Evolutionary conservation across 2,797 vertebrate species (phyloP).

Genomic region (Echiichthys vipera): DNA sequence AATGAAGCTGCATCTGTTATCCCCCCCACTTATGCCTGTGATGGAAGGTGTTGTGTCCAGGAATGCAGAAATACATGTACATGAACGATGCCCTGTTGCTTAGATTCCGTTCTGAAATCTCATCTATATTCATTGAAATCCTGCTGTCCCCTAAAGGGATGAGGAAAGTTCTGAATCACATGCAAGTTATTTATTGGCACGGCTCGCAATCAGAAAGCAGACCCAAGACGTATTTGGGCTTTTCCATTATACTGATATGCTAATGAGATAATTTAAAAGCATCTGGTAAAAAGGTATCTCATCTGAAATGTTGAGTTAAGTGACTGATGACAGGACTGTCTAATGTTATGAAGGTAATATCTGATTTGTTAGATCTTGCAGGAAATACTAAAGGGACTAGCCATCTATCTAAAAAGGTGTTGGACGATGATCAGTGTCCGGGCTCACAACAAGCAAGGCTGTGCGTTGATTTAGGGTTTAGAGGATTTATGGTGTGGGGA

Average conservation of each 20-base stretch:
- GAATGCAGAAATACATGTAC: constrained; percentile 49
- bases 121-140: constrained; percentile 79
- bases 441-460: background rate
- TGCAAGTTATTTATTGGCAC: constrained; percentile 63
- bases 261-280: constrained; percentile 32
- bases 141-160: constrained; percentile 47
- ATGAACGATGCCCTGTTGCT: constrained; percentile 57
- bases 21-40: constrained; percentile 32
- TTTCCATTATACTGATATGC: constrained; percentile 33
- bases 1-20: constrained; percentile 55
- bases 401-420: constrained; percentile 26
- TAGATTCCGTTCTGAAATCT: constrained; percentile 60
- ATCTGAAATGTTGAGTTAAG: constrained; percentile 34
- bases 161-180: constrained; percentile 37
- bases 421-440: constrained; percentile 20
- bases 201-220: constrained; percentile 21
- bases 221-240: constrained; percentile 43
- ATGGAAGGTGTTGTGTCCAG: constrained; percentile 57
- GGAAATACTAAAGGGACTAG: background rate
- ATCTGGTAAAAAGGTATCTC: constrained; percentile 43
- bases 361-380: constrained; percentile 22
- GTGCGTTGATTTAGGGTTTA: constrained; percentile 1
- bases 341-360: constrained; percentile 11
- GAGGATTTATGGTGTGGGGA: constrained; percentile 4
- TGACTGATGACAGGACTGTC: constrained; percentile 6